Conservation (phyloP, 2,113 vertebrate species). For the Scalopus aquaticus region DNA sequence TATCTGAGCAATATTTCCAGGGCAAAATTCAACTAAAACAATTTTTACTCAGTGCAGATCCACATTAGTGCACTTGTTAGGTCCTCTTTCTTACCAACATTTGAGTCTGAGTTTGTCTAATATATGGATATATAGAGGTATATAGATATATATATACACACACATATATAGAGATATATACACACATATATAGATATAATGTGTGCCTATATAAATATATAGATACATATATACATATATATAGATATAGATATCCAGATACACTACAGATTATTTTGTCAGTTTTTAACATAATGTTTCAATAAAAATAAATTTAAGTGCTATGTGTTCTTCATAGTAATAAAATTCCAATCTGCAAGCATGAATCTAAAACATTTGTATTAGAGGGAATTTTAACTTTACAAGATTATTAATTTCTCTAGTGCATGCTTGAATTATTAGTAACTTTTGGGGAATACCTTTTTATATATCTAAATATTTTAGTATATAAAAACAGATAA, state of each 20-base stretch:
- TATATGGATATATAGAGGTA: neutral
- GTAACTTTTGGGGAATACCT: conserved; percentile 57
- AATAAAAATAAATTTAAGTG: neutral
- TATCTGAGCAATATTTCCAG: neutral
- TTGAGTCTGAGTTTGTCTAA: neutral
- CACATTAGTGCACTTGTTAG: neutral
- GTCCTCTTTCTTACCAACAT: neutral
- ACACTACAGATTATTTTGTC: neutral
- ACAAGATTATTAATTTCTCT: conserved; percentile 47
- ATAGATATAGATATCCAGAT: neutral
- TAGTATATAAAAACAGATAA: conserved; percentile 32
- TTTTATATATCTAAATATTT: conserved; percentile 49
- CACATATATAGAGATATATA: neutral
- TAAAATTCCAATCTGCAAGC: conserved; percentile 32
- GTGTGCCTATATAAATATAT: neutral
- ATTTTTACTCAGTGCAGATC: neutral
- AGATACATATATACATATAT: neutral
- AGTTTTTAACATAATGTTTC: neutral
- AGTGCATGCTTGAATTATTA: conserved; percentile 49
- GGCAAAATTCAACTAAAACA: neutral
- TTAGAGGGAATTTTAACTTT: conserved; percentile 19
- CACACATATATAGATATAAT: neutral
- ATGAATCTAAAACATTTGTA: conserved; percentile 40
- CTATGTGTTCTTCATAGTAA: neutral
- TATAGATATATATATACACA: too few species aligned